Base-by-base conservation (phyloP, 2,797 vertebrate species). In the Lophotriccus pileatus region DNA sequence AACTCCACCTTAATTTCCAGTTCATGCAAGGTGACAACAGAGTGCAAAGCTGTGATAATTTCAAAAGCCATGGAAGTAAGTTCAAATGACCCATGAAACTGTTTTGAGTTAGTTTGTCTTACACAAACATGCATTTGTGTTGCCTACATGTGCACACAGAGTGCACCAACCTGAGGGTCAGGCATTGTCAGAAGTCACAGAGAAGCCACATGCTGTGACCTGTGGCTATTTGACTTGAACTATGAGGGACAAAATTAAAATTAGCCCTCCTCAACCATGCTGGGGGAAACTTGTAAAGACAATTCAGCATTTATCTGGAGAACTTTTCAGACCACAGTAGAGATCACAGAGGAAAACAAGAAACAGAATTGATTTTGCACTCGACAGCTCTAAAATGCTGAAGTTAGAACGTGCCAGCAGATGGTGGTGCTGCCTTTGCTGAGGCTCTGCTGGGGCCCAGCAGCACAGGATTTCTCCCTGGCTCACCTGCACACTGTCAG, bases 141-240 rank as follows among this genome's bases (percentile, higher is more conserved):
- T 37, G 53, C 32, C 63, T 28, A 30, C 22, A 12, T 0, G 0
- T 30, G 3, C 19, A 22, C 20, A 30, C 27, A 1, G 5, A 14
- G 4, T 6, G 15, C 39, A 30, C 30, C 10, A 1, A 24, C 36
- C 62, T 17, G 63, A 53, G 62, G 34, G 53, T 10, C 0, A 0
- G 59, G 25, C 32, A 36, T 44, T 12, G 63, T 14, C 15, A 7
- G 6, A 60, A 66, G 22, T 11, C 7, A 2, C 9, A 58, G 60
- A 3, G 2, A 62, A 84, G 60, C 13, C 75, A 41, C 74, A 32
- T 1, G 2, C n/a, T 52, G 60, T 43, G 20, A 37, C 34, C 43
- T 63, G 55, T 15, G 21, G 25, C 21, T 67, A 7, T 82, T 75
- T 66, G 78, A 41, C n/a, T 78, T 1, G 0, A 60, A n/a, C 70